Evolutionary conservation across 2,888 invertebrate species (phyloP).

Genomic region (Scaptomyza cyrtandrae): DNA sequence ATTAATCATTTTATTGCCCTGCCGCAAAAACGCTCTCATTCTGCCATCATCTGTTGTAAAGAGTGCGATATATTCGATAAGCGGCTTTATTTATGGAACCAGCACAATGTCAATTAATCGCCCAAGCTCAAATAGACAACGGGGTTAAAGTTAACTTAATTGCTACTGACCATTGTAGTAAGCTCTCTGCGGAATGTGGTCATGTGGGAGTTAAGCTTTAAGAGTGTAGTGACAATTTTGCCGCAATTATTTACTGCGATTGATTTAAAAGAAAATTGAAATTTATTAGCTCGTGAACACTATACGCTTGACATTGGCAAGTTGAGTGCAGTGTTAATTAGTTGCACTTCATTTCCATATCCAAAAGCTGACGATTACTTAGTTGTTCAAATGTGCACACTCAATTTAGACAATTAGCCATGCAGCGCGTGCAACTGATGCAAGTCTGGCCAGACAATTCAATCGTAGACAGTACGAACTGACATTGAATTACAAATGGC

Average conservation of each 20-base stretch:
- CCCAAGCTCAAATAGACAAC: conserved; percentile 41
- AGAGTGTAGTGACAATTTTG: conserved; percentile 44
- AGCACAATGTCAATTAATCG: conserved; percentile 75
- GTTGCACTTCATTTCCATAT: conserved; percentile 55
- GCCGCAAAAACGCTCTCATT: conserved; percentile 24
- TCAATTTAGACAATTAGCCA: conserved; percentile 69
- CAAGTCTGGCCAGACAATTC: conserved; percentile 61
- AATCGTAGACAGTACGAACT: conserved; percentile 41
- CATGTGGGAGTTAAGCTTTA: conserved; percentile 25
- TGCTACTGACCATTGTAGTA: conserved; percentile 23
- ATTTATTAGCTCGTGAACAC: conserved; percentile 1
- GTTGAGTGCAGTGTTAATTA: conserved; percentile 58
- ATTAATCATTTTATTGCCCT: conserved; percentile 46
- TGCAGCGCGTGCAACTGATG: conserved; percentile 16
- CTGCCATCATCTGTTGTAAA: conserved; percentile 7
- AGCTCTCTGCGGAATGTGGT: conserved; percentile 23
- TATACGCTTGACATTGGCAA: conserved; percentile 41
- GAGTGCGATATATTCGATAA: conserved; percentile 62
- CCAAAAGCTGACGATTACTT: conserved; percentile 30
- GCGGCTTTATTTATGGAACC: conserved; percentile 57
- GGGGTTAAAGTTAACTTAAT: conserved; percentile 45
- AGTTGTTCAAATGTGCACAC: conserved; percentile 36
- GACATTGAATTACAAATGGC: conserved; percentile 42
- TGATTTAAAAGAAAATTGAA: conserved; percentile 25
- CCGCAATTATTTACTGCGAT: conserved; percentile 46